phyloP scores from a whole-genome alignment of 2,888 invertebrate genomes.

The Dinocampus coccinellae region DNA sequence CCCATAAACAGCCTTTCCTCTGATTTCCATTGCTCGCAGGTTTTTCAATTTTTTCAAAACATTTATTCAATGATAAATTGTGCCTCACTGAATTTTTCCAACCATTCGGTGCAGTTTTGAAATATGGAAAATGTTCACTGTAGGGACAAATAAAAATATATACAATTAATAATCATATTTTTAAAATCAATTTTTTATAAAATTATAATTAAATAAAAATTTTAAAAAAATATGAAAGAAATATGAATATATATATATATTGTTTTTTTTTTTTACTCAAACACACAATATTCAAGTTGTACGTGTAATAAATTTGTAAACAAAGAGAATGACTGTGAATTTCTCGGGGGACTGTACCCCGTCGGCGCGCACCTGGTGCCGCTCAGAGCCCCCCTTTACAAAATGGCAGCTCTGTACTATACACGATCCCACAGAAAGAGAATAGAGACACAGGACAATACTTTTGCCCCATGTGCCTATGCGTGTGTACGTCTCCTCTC shows the following conservation, averaged over 20 bases:
- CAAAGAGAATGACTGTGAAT: slow-evolving; percentile 58
- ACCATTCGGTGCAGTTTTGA: slow-evolving; percentile 97
- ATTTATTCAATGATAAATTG: slow-evolving; percentile 96
- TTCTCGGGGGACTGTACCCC: slow-evolving; percentile 66
- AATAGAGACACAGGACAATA: slow-evolving; percentile 65
- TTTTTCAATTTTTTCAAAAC: slow-evolving; percentile 98
- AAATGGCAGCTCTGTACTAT: slow-evolving; percentile 62
- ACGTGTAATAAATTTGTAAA: slow-evolving; percentile 47
- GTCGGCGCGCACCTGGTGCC: slow-evolving; percentile 63
- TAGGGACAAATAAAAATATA: slow-evolving; percentile 61
- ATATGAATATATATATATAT: too few species aligned
- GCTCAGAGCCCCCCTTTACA: slow-evolving; percentile 49
- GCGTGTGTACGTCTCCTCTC: slow-evolving; percentile 27
- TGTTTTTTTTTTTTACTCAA: background rate
- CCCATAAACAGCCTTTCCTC: slow-evolving; percentile 94
- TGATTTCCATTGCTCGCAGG: slow-evolving; percentile 89
- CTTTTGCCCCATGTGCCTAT: slow-evolving; percentile 53
- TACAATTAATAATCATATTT: background rate
- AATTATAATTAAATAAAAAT: slow-evolving; percentile 7
- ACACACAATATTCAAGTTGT: background rate
- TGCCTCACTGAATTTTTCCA: slow-evolving; percentile 99
- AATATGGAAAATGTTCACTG: slow-evolving; percentile 98
- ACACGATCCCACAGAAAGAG: slow-evolving; percentile 48
- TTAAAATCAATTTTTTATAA: background rate
- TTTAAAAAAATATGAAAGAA: background rate